Conservation (phyloP, 1,140 invertebrate species). For the Laupala kohalensis region DNA sequence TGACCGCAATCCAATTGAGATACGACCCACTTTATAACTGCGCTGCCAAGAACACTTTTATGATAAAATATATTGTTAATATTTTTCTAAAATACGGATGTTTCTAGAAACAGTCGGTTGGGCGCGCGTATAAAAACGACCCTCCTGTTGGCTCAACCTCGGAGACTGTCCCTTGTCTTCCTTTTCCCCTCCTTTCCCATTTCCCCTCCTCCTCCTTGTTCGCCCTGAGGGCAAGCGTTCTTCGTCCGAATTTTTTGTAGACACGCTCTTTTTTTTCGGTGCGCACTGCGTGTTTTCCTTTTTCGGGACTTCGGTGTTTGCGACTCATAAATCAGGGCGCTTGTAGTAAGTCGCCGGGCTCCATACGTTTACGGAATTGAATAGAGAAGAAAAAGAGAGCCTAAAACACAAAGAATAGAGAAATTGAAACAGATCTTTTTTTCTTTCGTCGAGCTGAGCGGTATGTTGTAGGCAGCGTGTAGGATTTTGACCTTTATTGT, state of each 20-base stretch:
- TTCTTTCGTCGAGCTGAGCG: not conserved
- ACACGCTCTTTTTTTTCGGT: not conserved
- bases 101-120: not conserved
- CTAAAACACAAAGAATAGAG: not conserved
- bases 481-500: slow-evolving; percentile 10
- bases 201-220: too few relatives aligned
- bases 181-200: not conserved
- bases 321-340: not conserved
- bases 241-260: not conserved
- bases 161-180: not conserved
- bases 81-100: not conserved
- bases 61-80: not conserved
- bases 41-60: not conserved
- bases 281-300: not conserved
- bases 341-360: not conserved
- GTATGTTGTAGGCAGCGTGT: not conserved
- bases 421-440: slow-evolving; percentile 5
- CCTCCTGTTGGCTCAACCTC: not conserved
- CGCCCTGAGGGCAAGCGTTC: not conserved
- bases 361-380: slow-evolving; percentile 8
- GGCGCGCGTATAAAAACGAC: not conserved
- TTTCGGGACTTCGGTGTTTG: not conserved
- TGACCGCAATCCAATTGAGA: not conserved
- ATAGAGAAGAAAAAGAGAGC: slow-evolving; percentile 1
- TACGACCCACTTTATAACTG: not conserved